Base-by-base conservation (phyloP, 92 coral and sea anemone genomes). In the Ricordea florida region DNA sequence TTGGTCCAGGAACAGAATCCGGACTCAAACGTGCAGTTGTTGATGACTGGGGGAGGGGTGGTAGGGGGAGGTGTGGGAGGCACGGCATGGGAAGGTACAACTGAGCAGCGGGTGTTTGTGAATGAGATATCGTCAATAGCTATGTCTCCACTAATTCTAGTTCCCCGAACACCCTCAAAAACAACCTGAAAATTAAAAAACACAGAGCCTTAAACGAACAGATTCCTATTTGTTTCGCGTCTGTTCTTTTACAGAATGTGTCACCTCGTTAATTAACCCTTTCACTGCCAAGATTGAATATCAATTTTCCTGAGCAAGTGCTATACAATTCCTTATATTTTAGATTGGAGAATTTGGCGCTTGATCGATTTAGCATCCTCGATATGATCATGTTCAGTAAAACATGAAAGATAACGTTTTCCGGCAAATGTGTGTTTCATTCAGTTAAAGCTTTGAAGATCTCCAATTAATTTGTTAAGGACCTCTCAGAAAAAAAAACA, bases 61-160 rank as follows among this genome's bases (percentile, higher is more conserved):
- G 97, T 94, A 8, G 98, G 98, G 1, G 97, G 94, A 2, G 81
- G 89, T 9, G 98, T 94, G 10, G 98, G 97, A 0, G 98, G 98
- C 4, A 82, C 53, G 5, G 98, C 98, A n/a, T 76, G 26, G 3
- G 84, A 76, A 0, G 98, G 98, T 30, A 92, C 73, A 11, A 89
- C 85, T 2, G 55, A 63, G 62, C 98, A 94, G 29, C 69, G 48
- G 25, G 93, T 74, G 42, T 93, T 81, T 15, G 81, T 62, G 72
- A 71, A 85, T 7, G 88, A 29, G 80, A 92, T 76, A 61, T 94
- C 98, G 75, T 94, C 98, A 24, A 94, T 80, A 13, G 98, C 97
- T 8, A 94, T 81, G 57, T 94, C 98, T 20, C 98, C 98, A 57
- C 87, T 86, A 75, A 81, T 62, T 18, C 97, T 88, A 3, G n/a